Conservation (phyloP, 2,888 invertebrate genomes). For the Perdita meconis region DNA sequence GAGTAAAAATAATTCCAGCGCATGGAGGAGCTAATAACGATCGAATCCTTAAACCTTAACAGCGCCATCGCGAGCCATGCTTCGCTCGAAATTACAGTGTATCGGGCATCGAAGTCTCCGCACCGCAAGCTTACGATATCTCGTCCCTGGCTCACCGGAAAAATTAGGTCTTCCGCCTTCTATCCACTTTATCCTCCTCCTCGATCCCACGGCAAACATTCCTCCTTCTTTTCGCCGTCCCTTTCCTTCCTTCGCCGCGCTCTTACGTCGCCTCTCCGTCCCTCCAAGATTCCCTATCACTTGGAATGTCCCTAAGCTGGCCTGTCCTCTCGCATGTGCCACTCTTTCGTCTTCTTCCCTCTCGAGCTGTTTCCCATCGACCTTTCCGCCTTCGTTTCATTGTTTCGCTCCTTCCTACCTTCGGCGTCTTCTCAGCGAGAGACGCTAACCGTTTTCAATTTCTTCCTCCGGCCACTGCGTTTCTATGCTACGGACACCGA, state of each 20-base stretch:
- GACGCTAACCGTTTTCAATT: constrained; percentile 36
- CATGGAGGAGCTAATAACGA: background rate
- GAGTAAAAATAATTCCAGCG: too few relatives aligned
- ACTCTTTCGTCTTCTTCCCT: constrained; percentile 35
- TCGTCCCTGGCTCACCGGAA: constrained; percentile 26
- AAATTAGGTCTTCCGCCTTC: constrained; percentile 45
- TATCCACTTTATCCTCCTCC: constrained; percentile 44
- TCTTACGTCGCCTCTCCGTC: constrained; percentile 11
- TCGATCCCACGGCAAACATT: constrained; percentile 41
- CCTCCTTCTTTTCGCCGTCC: constrained; percentile 11
- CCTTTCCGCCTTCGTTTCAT: constrained; percentile 15
- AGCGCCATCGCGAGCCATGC: background rate
- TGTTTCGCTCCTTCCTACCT: constrained; percentile 16
- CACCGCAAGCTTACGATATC: constrained; percentile 12
- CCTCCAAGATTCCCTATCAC: constrained; percentile 48
- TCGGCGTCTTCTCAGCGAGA: constrained; percentile 5
- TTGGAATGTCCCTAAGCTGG: constrained; percentile 49
- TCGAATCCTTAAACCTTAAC: background rate
- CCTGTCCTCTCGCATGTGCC: constrained; percentile 33
- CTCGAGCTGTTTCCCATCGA: constrained; percentile 16
- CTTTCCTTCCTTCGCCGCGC: background rate
- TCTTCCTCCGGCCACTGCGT: constrained; percentile 22
- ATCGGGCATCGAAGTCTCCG: constrained; percentile 12
- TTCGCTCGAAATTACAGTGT: constrained; percentile 21
- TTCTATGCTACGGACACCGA: constrained; percentile 24